Evolutionary conservation across 2,113 vertebrate genomes (phyloP).

Genomic region (Nettapus auritus): DNA sequence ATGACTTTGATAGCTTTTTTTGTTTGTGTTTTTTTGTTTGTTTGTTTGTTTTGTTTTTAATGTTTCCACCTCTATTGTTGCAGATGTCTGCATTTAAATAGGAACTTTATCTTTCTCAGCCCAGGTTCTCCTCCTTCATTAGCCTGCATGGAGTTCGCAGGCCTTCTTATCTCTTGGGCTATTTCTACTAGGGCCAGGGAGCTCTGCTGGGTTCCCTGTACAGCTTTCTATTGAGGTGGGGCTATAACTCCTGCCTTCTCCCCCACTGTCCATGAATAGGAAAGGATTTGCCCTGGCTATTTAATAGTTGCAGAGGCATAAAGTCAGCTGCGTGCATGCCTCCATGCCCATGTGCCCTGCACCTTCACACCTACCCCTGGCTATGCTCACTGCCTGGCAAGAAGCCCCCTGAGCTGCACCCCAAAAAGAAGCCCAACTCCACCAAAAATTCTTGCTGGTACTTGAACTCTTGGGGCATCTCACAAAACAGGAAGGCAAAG

Average conservation of each 20-base stretch:
- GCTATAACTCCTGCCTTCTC: not conserved
- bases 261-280: not conserved
- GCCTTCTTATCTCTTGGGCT: not conserved
- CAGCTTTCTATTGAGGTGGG: not conserved
- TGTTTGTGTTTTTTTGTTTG: constrained; percentile 1
- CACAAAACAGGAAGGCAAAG: not conserved
- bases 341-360: not conserved
- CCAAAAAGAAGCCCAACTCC: not conserved
- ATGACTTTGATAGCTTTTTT: constrained; percentile 22
- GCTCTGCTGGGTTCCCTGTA: not conserved
- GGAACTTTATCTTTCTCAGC: not conserved
- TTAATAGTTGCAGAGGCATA: not conserved
- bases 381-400: not conserved
- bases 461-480: not conserved
- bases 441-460: not conserved
- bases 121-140: not conserved
- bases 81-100: constrained; percentile 7
- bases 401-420: not conserved
- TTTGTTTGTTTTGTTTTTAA: not conserved
- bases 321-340: not conserved
- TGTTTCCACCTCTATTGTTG: not conserved
- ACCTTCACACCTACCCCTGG: not conserved
- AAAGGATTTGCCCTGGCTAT: not conserved
- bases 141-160: not conserved
- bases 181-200: not conserved